Evolutionary conservation across 1,140 invertebrate species (phyloP).

Genomic region (Choristoneura fumiferana): DNA sequence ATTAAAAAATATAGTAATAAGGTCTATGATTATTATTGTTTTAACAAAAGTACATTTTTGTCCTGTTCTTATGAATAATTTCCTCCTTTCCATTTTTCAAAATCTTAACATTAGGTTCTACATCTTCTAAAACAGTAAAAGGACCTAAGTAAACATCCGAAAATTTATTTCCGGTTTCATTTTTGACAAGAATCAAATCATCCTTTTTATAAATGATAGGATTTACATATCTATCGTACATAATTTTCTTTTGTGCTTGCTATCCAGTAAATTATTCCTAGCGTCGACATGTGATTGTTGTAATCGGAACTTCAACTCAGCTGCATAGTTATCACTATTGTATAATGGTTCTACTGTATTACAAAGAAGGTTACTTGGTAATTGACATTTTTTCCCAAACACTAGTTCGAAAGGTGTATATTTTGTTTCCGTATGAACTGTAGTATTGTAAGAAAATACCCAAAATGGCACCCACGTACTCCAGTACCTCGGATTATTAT

Average conservation of each 20-base stretch:
- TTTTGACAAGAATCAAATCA: conserved; percentile 16
- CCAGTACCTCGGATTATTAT: conserved; percentile 10
- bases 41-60: not conserved
- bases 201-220: conserved; percentile 11
- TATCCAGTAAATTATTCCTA: conserved; percentile 22
- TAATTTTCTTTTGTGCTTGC: conserved; percentile 20
- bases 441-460: conserved; percentile 10
- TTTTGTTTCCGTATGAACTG: conserved; percentile 18
- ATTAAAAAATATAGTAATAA: no score
- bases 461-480: conserved; percentile 8
- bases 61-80: conserved; percentile 16
- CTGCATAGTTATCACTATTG: conserved; percentile 4
- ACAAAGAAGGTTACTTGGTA: conserved; percentile 20
- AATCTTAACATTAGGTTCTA: conserved; percentile 12
- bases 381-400: conserved; percentile 30
- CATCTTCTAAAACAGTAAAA: conserved; percentile 9
- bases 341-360: conserved; percentile 13
- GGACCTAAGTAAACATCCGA: conserved; percentile 1
- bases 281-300: conserved; percentile 22
- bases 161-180: conserved; percentile 13
- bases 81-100: conserved; percentile 4
- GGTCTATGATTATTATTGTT: not conserved
- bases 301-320: conserved; percentile 22
- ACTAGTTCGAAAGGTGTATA: conserved; percentile 35
- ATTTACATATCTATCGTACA: conserved; percentile 6